Conservation (phyloP, 2,888 invertebrate species). For the Nipponacmea schrenckii region DNA sequence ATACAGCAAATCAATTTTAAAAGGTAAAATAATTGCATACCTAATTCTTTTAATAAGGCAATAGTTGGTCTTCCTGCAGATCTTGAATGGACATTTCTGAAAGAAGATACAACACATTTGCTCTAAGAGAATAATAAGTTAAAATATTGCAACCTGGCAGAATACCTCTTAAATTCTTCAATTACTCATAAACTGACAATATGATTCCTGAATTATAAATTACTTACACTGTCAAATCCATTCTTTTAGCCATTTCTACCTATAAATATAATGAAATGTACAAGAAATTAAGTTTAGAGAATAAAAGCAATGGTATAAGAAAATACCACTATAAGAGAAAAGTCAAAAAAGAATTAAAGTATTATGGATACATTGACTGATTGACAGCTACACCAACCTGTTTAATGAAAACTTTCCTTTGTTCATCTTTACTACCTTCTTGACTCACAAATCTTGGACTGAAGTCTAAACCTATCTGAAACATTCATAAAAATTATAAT, state of each 20-base stretch:
- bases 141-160: neutral
- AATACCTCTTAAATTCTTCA: too few species aligned
- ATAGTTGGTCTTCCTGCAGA: constrained; percentile 68
- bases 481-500: constrained; percentile 9
- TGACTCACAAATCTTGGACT: constrained; percentile 62
- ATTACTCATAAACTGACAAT: too few species aligned
- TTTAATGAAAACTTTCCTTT: constrained; percentile 61
- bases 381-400: constrained; percentile 51
- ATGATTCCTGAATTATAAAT: too few species aligned
- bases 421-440: constrained; percentile 61
- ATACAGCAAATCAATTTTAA: neutral
- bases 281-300: neutral
- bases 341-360: too few species aligned
- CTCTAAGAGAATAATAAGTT: neutral
- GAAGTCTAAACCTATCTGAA: constrained; percentile 68
- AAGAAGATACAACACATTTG: too few species aligned
- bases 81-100: constrained; percentile 69
- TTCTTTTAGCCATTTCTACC: neutral
- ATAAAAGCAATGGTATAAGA: constrained; percentile 42
- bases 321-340: too few species aligned
- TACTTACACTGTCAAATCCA: neutral
- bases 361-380: too few species aligned
- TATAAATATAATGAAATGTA: neutral
- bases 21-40: constrained; percentile 29
- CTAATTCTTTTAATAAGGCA: constrained; percentile 59